Evolutionary conservation across 2,113 vertebrate genomes (phyloP), one percentile per base, ranked within the genome.

Genomic region (Coracopsis vasa): DNA sequence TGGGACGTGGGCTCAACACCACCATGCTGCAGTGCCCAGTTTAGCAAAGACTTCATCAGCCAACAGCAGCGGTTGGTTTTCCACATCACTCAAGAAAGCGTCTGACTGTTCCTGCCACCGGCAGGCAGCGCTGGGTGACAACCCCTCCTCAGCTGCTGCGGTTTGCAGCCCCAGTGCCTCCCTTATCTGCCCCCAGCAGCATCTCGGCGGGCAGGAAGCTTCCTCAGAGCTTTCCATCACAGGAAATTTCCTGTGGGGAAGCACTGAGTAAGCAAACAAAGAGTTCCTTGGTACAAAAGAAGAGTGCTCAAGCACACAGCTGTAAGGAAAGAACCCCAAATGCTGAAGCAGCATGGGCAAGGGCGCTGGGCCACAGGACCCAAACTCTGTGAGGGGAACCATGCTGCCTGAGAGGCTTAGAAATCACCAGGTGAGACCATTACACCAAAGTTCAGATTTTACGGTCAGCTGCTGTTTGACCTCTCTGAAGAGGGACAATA

Each of bases 201-300:
- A 94, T 85, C 96, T 92, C 29, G 24, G 72, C 86, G 54, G 87
- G 96, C 97, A 98, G 98, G 98, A 98, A 98, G 97, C 96, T 98
- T 98, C 97, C 97, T 96, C 97, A 86, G 83, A 96, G 92, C 94
- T 98, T 96, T 97, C 97, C 98, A 94, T 94, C 95, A 95, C 95
- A 97, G 98, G 98, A 98, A 98, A 98, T 98, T 98, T 98, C 98
- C 98, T 98, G 98, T 95, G 96, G 97, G 97, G 98, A 98, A 98
- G 96, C 84, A 89, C 95, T 98, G 58, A 74, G 61, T 74, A 80
- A 92, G 95, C 95, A 97, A 97, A 97, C 92, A 97, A 97, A 97
- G 92, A 94, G 94, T 81, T 96, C 88, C 90, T 89, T 53, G 80
- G 56, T 88, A 67, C 61, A 86, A 69, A 75, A 60, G 70, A 60